Conservation (phyloP, 1,140 invertebrate species). For the Lamellibrachia luymesi region DNA sequence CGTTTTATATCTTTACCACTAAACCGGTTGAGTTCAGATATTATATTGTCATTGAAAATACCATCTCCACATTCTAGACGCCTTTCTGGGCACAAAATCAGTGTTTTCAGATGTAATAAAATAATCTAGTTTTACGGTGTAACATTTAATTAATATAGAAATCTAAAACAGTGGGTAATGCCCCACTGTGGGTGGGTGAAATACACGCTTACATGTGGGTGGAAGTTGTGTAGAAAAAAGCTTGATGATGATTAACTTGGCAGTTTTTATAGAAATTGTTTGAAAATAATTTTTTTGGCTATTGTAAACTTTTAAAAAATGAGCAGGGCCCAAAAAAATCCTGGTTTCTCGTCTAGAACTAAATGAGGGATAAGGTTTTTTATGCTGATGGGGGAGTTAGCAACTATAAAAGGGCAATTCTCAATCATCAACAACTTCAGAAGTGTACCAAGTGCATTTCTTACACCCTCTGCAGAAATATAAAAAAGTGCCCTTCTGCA, state of each 20-base stretch:
- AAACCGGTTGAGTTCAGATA: no score
- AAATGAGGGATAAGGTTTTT: no score
- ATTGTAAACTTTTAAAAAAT: background rate
- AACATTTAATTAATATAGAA: background rate
- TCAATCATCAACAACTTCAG: no score
- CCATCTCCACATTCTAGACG: background rate
- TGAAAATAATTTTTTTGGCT: background rate
- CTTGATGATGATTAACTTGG: background rate
- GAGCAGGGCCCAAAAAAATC: no score
- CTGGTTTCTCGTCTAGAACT: no score
- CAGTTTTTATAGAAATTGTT: background rate
- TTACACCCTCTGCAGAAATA: no score
- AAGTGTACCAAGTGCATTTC: no score
- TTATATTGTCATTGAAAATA: no score
- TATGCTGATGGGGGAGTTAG: no score
- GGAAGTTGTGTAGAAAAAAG: background rate
- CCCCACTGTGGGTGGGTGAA: background rate
- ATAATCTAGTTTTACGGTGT: background rate
- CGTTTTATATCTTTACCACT: no score
- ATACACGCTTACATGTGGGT: background rate
- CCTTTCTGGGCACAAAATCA: background rate
- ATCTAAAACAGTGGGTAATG: background rate
- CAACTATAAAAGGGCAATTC: no score
- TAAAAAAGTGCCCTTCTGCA: no score
- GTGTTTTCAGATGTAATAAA: background rate